Evolutionary conservation across 30 jellyfish, hydroid and myxozoan species (phyloP).

Genomic region (Chrysaora quinquecirrha): DNA sequence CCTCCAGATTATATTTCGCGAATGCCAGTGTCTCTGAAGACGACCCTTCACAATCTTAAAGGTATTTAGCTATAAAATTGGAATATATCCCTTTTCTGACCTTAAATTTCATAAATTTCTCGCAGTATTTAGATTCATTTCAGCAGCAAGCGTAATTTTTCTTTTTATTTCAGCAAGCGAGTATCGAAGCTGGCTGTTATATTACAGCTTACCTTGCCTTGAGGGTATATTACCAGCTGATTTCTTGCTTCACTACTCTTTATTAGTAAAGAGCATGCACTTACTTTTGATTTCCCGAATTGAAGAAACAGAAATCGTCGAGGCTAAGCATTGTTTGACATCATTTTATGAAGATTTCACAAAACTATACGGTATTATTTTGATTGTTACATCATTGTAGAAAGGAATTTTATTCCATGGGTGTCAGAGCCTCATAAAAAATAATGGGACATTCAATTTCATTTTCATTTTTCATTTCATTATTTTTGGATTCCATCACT

Average conservation of each 20-base stretch:
- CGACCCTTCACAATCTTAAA: neutral
- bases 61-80: neutral
- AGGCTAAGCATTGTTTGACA: too few species aligned
- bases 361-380: too few species aligned
- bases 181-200: neutral
- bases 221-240: neutral
- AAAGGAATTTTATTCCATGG: too few species aligned
- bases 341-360: too few species aligned
- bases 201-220: neutral
- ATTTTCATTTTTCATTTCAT: too few species aligned
- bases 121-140: neutral
- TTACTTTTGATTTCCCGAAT: too few species aligned
- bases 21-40: neutral
- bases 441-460: too few species aligned
- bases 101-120: neutral
- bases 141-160: neutral
- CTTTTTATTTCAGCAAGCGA: neutral
- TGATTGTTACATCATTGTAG: too few species aligned
- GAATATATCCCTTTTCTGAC: neutral
- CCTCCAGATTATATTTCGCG: slow-evolving; percentile 22
- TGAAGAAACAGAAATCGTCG: too few species aligned
- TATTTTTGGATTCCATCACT: too few species aligned
- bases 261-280: neutral
- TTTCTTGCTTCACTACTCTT: neutral
- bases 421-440: too few species aligned